Percentiles rank a stretch among this genome's conserved stretches.
These are phyloP conservation scores for Halictus ligatus DNA, from an alignment of 2,888 invertebrate species.

Conservation along the genomic window DNA sequence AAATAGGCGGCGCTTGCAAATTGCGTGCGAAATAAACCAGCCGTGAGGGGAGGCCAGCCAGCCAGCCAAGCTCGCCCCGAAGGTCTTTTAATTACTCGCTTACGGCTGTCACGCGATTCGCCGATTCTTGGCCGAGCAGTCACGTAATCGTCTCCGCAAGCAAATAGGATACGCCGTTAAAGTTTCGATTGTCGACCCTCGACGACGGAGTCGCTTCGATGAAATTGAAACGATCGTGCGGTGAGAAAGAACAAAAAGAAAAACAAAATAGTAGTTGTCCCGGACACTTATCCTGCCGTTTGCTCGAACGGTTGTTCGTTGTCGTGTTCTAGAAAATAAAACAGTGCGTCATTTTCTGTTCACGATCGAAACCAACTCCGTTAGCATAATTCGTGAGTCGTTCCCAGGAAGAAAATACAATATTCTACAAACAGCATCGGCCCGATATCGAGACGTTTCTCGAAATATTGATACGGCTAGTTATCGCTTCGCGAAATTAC, in stretches of 20 bases:
- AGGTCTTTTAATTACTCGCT: constrained; percentile 66
- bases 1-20: constrained; percentile 39
- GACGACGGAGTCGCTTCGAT: not conserved
- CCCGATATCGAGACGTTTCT: not conserved
- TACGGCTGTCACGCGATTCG: constrained; percentile 61
- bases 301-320: not conserved
- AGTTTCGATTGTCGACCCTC: constrained; percentile 17
- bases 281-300: not conserved
- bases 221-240: not conserved
- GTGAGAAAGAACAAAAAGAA: not conserved
- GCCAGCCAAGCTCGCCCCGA: constrained; percentile 23
- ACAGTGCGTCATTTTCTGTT: not conserved
- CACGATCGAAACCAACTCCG: not conserved
- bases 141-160: constrained; percentile 52
- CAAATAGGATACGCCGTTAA: constrained; percentile 47
- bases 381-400: not conserved
- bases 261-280: not conserved
- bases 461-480: constrained; percentile 1
- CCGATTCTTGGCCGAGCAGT: constrained; percentile 54
- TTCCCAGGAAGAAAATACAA: not conserved
- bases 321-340: not conserved
- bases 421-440: not conserved
- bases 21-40: constrained; percentile 55
- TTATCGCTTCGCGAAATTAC: not conserved
- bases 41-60: constrained; percentile 25